Evolutionary conservation across 2,797 vertebrate genomes (phyloP), one percentile per base, ranked within the genome.

Genomic region (Alca torda): DNA sequence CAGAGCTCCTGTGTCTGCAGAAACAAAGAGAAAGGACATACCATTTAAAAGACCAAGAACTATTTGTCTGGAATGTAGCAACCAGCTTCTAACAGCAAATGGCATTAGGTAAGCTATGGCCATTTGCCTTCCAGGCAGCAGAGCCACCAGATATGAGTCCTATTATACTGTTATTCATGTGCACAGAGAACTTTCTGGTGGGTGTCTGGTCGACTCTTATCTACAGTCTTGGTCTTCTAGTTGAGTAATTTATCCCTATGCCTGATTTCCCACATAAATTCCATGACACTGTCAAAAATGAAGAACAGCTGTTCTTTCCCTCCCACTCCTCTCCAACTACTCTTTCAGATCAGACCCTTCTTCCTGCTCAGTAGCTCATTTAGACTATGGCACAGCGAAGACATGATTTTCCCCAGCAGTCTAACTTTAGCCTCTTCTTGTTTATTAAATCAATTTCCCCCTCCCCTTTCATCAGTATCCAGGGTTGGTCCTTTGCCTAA

Each of bases 1-100:
- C 43, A 97, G 93, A 85, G 85, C 75, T 87, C 96, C 98, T 0
- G 96, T 89, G 79, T 95, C 98, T 98, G 95, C 9, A 90, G 84
- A 78, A 93, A 91, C 28, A 87, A 76, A 93, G 26, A 81, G 21
- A 95, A 46, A 75, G 23, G 26, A 13, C 13, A 2, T 11, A 21
- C 39, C 2, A 59, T 28, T 61, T 68, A 56, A 78, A 81, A 84
- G 54, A 81, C 9, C 54, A 63, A 17, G 41, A 78, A 54, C 46
- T 75, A n/a, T 59, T 85, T 88, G 33, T 25, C 65, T 69, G 30
- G 46, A 88, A 73, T 18, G 31, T 13, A 93, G 30, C 50, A 87
- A 50, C 8, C 60, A 87, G 53, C 53, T 79, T 61, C 41, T 60
- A 53, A 33, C n/a, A 93, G 53, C 17, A 43, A 56, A 50, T 31